Evolutionary conservation across 2,888 invertebrate species (phyloP).

Genomic region (Lamproptera curius): DNA sequence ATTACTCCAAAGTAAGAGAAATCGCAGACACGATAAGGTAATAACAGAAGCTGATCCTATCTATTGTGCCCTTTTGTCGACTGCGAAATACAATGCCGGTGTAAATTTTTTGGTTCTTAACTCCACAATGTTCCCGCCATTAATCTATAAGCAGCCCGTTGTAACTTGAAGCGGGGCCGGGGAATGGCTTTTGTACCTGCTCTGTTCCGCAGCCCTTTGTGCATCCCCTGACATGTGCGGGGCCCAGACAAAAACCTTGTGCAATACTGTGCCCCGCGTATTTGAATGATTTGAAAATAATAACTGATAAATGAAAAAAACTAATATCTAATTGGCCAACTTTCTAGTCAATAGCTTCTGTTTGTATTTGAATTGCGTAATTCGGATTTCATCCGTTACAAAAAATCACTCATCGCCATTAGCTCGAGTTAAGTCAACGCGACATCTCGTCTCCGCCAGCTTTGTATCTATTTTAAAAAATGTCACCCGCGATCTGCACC

Average conservation of each 20-base stretch:
- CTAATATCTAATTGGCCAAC: no score
- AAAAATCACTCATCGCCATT: slow-evolving; percentile 37
- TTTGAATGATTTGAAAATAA: slow-evolving; percentile 65
- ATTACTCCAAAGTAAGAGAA: slow-evolving; percentile 71
- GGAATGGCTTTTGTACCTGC: slow-evolving; percentile 70
- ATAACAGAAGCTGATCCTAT: slow-evolving; percentile 74
- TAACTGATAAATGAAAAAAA: slow-evolving; percentile 27
- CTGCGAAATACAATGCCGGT: slow-evolving; percentile 66
- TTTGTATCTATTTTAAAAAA: slow-evolving; percentile 59
- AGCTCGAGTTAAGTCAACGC: slow-evolving; percentile 44
- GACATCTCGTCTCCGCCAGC: slow-evolving; percentile 38
- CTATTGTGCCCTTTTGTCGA: slow-evolving; percentile 69
- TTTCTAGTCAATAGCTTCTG: no score
- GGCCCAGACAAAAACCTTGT: slow-evolving; percentile 63
- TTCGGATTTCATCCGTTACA: slow-evolving; percentile 26
- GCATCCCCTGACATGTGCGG: slow-evolving; percentile 68
- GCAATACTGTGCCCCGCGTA: slow-evolving; percentile 65
- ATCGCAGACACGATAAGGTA: slow-evolving; percentile 72
- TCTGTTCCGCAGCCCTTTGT: slow-evolving; percentile 56
- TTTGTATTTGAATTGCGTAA: slow-evolving; percentile 28
- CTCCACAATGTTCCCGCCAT: slow-evolving; percentile 73
- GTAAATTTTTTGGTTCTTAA: slow-evolving; percentile 77
- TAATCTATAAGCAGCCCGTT: slow-evolving; percentile 67
- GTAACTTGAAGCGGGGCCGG: slow-evolving; percentile 70
- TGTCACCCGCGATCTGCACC: slow-evolving; percentile 67